Conservation (phyloP, 2,113 vertebrate genomes). For the Leptocoma aspasia region DNA sequence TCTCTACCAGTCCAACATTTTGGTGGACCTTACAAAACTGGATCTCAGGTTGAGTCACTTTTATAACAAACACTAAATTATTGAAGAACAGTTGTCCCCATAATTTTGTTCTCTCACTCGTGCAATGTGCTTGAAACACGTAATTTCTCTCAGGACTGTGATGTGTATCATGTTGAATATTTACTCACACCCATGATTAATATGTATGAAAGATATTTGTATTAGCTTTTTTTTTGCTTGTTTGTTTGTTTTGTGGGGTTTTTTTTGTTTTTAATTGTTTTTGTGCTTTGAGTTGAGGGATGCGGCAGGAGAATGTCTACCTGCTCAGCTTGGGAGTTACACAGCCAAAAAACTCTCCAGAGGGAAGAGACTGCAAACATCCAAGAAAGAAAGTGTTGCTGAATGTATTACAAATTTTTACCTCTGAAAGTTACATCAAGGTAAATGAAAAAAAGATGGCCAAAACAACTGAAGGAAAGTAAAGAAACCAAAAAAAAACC, state of each 20-base stretch:
- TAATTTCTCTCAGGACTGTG: not conserved
- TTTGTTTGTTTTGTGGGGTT: not conserved
- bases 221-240: not conserved
- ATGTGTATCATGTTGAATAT: not conserved
- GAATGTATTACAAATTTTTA: not conserved
- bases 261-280: accelerated
- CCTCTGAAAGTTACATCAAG: not conserved
- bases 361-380: not conserved
- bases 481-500: not conserved
- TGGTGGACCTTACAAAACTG: not conserved
- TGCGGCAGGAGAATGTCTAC: accelerated
- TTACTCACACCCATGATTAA: not conserved
- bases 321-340: not conserved
- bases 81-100: not conserved
- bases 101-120: not conserved
- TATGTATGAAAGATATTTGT: not conserved
- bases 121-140: not conserved
- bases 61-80: not conserved
- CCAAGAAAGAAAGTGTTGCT: not conserved
- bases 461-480: not conserved
- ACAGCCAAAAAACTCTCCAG: not conserved
- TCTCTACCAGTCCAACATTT: not conserved
- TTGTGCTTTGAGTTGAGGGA: not conserved
- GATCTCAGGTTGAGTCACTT: not conserved
- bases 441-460: not conserved